Evolutionary conservation across 2,797 vertebrate genomes (phyloP), one percentile per base, ranked within the genome.

Genomic region (Basileuterus tristriatus): DNA sequence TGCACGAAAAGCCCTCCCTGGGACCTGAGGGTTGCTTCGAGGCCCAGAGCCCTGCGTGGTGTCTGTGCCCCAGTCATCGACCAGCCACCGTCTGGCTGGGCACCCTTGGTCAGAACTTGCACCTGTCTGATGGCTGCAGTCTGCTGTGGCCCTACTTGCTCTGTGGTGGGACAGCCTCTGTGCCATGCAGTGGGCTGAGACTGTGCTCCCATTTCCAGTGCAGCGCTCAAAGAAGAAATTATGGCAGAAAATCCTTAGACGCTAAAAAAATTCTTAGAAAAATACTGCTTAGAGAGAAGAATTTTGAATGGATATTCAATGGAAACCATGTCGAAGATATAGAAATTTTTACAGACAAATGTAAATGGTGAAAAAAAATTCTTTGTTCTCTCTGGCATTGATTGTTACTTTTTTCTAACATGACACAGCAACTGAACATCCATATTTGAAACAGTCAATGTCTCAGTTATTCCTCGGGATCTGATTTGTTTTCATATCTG

Each of bases 21-120:
- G 20, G 2, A 26, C 41, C 37, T 37, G 14, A 67, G 44, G 56
- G 6, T 1, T 70, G 15, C 8, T 46, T 46, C 44, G 34, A 46
- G 22, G 4, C 11, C 9, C 4, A 8, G 22, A 16, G 8, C 2
- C 12, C 26, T 67, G 19, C 5, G 8, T 52, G 8, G 4, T 56
- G 7, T 41, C 41, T 64, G 14, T 56, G 18, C 1, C 47, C 12
- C 34, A 65, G 9, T 3, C 29, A 44, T 9, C 7, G 43, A 18
- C 2, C 49, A 78, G 32, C 3, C 8, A 0, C 27, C 36, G 22
- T 4, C 8, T 26, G 34, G 1, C 27, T 3, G 3, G 24, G 20
- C 58, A 20, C 9, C 4, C 3, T 7, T 6, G 9, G 19, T 4
- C 30, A 50, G 16, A 49, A 4, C 15, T 41, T 34, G 30, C 10